A percentile compares a stretch with the other conserved stretches of the same genome.
Conservation (phyloP, 2,113 vertebrate species). For the Rallus limicola region DNA sequence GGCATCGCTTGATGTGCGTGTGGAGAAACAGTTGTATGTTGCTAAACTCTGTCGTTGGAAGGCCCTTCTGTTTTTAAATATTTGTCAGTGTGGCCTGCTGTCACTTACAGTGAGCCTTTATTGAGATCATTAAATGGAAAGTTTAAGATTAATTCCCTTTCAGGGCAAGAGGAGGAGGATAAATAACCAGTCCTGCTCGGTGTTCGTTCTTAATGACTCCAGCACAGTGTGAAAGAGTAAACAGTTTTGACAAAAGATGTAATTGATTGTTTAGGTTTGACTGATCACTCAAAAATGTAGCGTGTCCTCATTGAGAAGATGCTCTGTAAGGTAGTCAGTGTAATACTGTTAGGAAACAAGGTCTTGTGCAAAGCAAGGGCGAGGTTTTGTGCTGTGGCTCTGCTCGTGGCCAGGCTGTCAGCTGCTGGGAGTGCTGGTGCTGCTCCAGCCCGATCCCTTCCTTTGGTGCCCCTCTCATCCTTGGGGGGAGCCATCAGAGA, state of each 20-base stretch:
- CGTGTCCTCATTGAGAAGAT: constrained; percentile 64
- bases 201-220: constrained; percentile 72
- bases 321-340: constrained; percentile 56
- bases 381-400: background rate
- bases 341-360: constrained; percentile 1
- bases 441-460: background rate
- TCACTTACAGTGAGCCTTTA: constrained; percentile 61
- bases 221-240: constrained; percentile 82
- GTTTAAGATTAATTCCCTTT: constrained; percentile 79
- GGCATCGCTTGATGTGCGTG: background rate
- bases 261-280: constrained; percentile 77
- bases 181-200: constrained; percentile 68
- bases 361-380: background rate
- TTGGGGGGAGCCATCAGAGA: background rate
- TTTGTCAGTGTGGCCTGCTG: constrained; percentile 48
- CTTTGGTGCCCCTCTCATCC: background rate
- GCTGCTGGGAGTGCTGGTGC: background rate
- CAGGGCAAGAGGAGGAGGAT: constrained; percentile 78
- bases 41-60: constrained; percentile 30
- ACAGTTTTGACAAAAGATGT: constrained; percentile 79
- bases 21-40: constrained; percentile 10
- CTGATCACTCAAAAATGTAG: constrained; percentile 72
- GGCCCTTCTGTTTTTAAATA: constrained; percentile 65
- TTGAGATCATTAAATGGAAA: constrained; percentile 74
- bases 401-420: background rate